Percentiles rank a stretch among this genome's conserved stretches.
These are phyloP conservation scores for Campoplex capitator DNA, from an alignment of 2,888 invertebrate genomes.

Conservation along the genomic window DNA sequence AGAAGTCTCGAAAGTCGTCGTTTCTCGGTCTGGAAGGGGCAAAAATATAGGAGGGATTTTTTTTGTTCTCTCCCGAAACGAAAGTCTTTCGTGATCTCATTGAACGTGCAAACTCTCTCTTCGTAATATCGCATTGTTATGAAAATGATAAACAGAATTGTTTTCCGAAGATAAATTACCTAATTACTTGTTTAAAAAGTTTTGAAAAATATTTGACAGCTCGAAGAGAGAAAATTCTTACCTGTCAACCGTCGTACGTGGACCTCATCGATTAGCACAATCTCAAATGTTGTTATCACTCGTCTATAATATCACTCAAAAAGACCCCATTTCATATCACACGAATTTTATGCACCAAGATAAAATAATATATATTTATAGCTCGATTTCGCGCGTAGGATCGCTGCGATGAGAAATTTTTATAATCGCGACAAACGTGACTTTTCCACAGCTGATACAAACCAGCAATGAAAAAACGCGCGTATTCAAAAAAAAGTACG, in stretches of 20 bases:
- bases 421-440: neutral
- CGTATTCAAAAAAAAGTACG: constrained; percentile 5
- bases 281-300: constrained; percentile 4
- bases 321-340: neutral
- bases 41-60: constrained; percentile 1
- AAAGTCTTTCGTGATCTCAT: constrained; percentile 35
- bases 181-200: neutral
- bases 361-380: neutral
- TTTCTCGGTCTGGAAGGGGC: neutral
- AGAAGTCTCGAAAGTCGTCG: constrained; percentile 15
- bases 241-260: constrained; percentile 32
- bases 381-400: neutral
- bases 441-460: neutral
- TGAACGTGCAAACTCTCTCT: constrained; percentile 3
- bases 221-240: constrained; percentile 16
- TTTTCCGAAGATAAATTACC: neutral
- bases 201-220: constrained; percentile 2
- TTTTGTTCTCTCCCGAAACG: constrained; percentile 33
- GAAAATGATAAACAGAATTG: too few species aligned
- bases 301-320: constrained; percentile 16
- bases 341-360: neutral
- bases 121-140: neutral
- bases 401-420: neutral
- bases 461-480: neutral
- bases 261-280: constrained; percentile 45